Conservation (phyloP, 2,797 vertebrate species). For the Muscicapa comitata region DNA sequence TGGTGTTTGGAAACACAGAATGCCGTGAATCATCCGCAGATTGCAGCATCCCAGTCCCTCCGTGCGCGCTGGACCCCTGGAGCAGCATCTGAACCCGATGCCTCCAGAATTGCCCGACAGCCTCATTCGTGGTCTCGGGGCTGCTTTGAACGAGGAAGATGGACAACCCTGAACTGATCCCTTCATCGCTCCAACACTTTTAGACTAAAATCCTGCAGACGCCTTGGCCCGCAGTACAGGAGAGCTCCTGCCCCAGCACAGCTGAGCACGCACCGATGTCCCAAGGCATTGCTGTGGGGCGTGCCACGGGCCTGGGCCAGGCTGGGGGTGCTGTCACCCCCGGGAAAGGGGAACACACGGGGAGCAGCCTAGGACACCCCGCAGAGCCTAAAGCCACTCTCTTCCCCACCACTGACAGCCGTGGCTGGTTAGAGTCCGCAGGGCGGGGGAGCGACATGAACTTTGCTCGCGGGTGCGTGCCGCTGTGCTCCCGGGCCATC, state of each 20-base stretch:
- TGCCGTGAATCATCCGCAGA: background rate
- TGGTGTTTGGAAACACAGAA: background rate
- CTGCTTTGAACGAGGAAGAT: background rate
- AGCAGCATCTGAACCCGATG: background rate
- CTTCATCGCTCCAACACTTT: background rate
- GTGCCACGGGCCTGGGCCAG: background rate
- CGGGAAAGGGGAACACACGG: too few species aligned
- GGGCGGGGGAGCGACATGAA: background rate
- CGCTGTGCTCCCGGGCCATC: background rate
- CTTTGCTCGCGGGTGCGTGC: background rate
- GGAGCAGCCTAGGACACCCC: background rate
- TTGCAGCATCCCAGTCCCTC: background rate
- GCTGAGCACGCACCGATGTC: background rate
- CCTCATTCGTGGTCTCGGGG: accelerated
- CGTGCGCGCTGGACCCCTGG: accelerated
- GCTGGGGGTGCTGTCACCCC: background rate
- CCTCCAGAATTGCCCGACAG: background rate
- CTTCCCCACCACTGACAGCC: background rate
- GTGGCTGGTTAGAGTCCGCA: background rate
- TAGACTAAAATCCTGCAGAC: background rate
- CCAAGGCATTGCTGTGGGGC: background rate
- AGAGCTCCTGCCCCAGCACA: background rate
- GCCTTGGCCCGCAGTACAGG: background rate
- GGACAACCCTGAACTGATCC: background rate
- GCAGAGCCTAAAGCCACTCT: background rate